Conservation (phyloP, 1,140 invertebrate species). For the Drosophila ohnishii region DNA sequence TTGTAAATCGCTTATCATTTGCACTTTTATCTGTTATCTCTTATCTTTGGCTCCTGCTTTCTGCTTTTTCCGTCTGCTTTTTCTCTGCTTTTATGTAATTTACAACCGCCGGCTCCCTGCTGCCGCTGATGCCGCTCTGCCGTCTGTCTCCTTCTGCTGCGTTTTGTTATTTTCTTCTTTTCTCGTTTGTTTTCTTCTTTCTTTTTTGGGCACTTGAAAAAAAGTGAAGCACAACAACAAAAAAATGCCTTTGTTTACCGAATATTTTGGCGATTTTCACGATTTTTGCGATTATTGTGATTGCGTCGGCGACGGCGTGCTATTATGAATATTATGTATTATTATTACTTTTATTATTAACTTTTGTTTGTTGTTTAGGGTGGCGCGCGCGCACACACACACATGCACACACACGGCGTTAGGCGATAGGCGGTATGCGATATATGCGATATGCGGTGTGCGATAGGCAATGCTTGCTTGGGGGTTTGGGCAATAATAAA, state of each 20-base stretch:
- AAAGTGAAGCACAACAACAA: constrained; percentile 32
- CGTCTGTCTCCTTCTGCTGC: constrained; percentile 11
- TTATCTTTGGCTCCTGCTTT: constrained; percentile 16
- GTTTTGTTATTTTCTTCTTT: constrained; percentile 20
- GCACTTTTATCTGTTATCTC: constrained; percentile 15
- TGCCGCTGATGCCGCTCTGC: constrained; percentile 3
- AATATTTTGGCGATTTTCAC: constrained; percentile 27
- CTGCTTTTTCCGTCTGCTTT: constrained; percentile 15
- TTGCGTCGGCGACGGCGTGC: background rate
- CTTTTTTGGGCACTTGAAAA: constrained; percentile 48
- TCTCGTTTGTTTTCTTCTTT: background rate
- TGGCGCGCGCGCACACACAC: constrained; percentile 38
- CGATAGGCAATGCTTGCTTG: constrained; percentile 47
- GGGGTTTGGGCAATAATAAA: constrained; percentile 4
- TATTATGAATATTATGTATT: constrained; percentile 36
- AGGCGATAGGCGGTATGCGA: constrained; percentile 47
- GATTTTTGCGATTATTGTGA: constrained; percentile 18
- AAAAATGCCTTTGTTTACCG: constrained; percentile 29
- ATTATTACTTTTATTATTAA: constrained; percentile 1
- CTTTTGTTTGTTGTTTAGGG: constrained; percentile 12
- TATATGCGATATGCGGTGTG: constrained; percentile 35
- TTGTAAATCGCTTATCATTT: constrained; percentile 23
- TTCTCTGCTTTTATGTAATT: constrained; percentile 59
- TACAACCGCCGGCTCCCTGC: constrained; percentile 39
- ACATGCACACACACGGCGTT: constrained; percentile 18